Conservation (phyloP, 1,140 invertebrate species). For the Stratiolaelaps scimitus region DNA sequence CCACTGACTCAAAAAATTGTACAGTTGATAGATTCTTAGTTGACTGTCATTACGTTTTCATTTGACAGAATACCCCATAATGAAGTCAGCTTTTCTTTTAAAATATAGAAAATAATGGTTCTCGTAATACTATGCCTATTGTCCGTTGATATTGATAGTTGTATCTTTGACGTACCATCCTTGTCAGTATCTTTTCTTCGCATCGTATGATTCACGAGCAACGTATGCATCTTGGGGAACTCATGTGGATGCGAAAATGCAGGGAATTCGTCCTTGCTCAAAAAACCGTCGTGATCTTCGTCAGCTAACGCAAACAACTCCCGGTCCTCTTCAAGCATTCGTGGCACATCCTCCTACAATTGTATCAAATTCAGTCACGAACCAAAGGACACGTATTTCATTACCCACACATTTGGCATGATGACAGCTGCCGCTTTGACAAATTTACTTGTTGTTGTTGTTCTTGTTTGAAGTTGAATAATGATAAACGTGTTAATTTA, state of each 20-base stretch:
- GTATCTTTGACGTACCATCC: constrained; percentile 50
- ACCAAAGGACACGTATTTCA: too few relatives aligned
- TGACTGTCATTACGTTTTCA: too few relatives aligned
- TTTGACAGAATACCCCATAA: too few relatives aligned
- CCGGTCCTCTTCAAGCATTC: constrained; percentile 58
- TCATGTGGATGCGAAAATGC: constrained; percentile 89
- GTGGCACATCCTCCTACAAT: constrained; percentile 23
- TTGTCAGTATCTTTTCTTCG: constrained; percentile 68
- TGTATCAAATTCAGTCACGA: constrained; percentile 17
- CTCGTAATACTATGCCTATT: too few relatives aligned
- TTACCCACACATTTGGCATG: too few relatives aligned
- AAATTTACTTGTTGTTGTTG: constrained; percentile 30
- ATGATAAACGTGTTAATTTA: background rate
- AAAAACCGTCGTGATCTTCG: constrained; percentile 60
- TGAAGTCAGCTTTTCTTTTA: background rate
- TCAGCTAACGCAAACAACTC: constrained; percentile 75
- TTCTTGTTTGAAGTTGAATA: background rate
- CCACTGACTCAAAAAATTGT: too few relatives aligned
- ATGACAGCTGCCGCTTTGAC: constrained; percentile 6
- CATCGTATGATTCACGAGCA: constrained; percentile 68
- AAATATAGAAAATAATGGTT: too few relatives aligned
- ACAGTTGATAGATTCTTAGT: too few relatives aligned
- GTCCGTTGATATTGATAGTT: background rate
- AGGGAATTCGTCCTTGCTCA: constrained; percentile 67
- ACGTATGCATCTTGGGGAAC: constrained; percentile 68